Percentiles rank a stretch among this genome's conserved stretches.
These are phyloP conservation scores for Eospalax fontanierii DNA, from an alignment of 2,797 vertebrate species.

Conservation along the genomic window DNA sequence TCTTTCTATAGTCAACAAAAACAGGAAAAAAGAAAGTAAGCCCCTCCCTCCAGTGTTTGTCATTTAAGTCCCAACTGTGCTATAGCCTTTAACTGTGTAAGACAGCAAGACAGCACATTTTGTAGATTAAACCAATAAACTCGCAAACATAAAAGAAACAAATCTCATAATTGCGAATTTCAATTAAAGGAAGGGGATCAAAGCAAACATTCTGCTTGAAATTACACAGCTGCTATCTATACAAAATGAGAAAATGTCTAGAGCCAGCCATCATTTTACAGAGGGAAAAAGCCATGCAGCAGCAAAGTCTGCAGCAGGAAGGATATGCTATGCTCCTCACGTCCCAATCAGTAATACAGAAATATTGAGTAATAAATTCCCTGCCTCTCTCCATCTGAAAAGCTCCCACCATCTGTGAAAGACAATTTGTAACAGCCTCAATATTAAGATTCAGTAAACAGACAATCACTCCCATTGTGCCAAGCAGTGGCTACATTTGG, in stretches of 20 bases:
- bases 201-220: conserved; percentile 92
- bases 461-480: conserved; percentile 90
- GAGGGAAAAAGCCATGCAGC: conserved; percentile 78
- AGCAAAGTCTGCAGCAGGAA: conserved; percentile 88
- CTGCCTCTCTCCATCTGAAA: conserved; percentile 90
- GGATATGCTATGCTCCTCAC: conserved; percentile 90
- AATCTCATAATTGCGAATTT: conserved; percentile 93
- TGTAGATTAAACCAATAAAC: conserved; percentile 93
- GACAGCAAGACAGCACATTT: conserved; percentile 92
- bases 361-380: conserved; percentile 93
- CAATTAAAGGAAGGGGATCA: conserved; percentile 93
- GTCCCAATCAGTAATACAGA: conserved; percentile 92
- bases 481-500: conserved; percentile 86
- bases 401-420: conserved; percentile 92
- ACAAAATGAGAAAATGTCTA: conserved; percentile 89
- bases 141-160: conserved; percentile 92
- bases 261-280: conserved; percentile 89
- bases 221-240: conserved; percentile 92
- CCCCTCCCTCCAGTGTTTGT: conserved; percentile 85
- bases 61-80: conserved; percentile 90
- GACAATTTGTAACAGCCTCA: conserved; percentile 92
- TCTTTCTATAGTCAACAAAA: conserved; percentile 76
- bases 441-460: conserved; percentile 92
- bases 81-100: conserved; percentile 90
- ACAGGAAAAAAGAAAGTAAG: conserved; percentile 67